Evolutionary conservation across 2,797 vertebrate genomes (phyloP).

Genomic region (Chromobotia macracanthus): DNA sequence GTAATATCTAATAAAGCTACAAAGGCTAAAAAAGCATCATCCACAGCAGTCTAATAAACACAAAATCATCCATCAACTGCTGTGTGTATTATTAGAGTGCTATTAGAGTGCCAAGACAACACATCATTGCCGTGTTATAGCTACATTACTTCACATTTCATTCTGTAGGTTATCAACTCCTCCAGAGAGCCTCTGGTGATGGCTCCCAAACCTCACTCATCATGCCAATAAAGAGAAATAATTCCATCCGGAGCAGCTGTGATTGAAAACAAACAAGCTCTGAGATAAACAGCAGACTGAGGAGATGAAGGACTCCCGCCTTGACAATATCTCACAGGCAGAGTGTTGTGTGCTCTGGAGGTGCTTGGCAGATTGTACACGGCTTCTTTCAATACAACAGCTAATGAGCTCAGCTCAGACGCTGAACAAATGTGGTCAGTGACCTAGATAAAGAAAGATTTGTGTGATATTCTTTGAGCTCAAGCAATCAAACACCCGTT

Average conservation of each 20-base stretch:
- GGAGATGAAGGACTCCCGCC: neutral
- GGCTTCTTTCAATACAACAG: neutral
- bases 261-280: slow-evolving; percentile 6
- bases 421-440: neutral
- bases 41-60: neutral
- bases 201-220: neutral
- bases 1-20: too few relatives aligned
- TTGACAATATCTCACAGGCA: slow-evolving; percentile 2
- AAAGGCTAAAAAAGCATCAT: neutral
- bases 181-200: neutral
- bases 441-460: neutral
- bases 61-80: neutral
- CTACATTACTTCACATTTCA: slow-evolving; percentile 23
- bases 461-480: neutral
- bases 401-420: neutral
- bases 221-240: neutral
- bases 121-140: slow-evolving; percentile 18
- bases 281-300: slow-evolving; percentile 16
- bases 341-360: neutral
- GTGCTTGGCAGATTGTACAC: neutral
- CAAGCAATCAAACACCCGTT: neutral
- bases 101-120: neutral
- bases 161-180: neutral
- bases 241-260: neutral
- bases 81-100: neutral